A percentile compares a stretch with the other conserved stretches of the same genome.
Conservation (phyloP, 2,113 vertebrate genomes). For the Toxostoma redivivum region DNA sequence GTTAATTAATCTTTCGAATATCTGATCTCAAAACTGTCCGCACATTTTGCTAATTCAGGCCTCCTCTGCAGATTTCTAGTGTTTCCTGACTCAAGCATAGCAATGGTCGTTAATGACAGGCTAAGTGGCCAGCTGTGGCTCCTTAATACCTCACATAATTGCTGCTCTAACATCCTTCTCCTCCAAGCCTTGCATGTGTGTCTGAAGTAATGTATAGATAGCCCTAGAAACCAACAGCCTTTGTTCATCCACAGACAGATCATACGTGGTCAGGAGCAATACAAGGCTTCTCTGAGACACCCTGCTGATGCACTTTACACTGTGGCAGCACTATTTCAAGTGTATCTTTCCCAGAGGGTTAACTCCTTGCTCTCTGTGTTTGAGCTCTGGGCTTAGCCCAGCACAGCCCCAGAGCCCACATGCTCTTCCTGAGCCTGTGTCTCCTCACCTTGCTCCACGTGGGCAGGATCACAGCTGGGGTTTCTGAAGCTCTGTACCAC, state of each 20-base stretch:
- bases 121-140: constrained; percentile 54
- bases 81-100: background rate
- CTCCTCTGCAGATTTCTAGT: constrained; percentile 10
- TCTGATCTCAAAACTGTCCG: background rate
- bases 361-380: background rate
- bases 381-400: background rate
- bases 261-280: background rate
- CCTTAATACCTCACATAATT: background rate
- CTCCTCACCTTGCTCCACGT: background rate
- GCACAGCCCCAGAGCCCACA: fast-evolving
- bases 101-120: background rate
- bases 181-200: background rate
- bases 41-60: background rate
- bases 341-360: background rate
- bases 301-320: background rate
- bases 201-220: background rate
- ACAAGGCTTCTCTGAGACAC: background rate
- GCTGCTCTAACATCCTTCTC: background rate
- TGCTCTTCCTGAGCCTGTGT: background rate
- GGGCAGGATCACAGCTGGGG: fast-evolving
- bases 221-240: background rate
- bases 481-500: background rate
- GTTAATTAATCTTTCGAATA: background rate
- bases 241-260: background rate
- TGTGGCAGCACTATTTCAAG: background rate